Percentiles rank a stretch among this genome's conserved stretches.
Evolutionary conservation across 2,797 vertebrate species (phyloP).

Genomic region (Delichon dasypus): DNA sequence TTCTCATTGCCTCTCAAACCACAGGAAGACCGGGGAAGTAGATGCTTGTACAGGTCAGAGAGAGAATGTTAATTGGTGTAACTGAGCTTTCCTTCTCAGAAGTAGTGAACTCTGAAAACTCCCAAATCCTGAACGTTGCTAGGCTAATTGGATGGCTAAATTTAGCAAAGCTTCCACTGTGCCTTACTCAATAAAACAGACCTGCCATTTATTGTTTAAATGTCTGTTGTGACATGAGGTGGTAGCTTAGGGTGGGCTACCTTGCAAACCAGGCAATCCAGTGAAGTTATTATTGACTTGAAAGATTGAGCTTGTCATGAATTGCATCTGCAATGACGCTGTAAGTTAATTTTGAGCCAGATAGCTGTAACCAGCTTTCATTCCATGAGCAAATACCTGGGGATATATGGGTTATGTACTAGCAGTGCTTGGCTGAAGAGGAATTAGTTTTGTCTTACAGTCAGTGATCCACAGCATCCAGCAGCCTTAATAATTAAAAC

Average conservation of each 20-base stretch:
- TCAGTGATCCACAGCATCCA: slow-evolving; percentile 32
- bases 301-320: slow-evolving; percentile 29
- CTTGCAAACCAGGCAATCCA: background rate
- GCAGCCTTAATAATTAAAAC: slow-evolving; percentile 61
- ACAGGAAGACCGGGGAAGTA: background rate
- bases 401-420: slow-evolving; percentile 6
- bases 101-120: slow-evolving; percentile 28
- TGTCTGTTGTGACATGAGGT: background rate
- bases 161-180: slow-evolving; percentile 8
- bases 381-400: slow-evolving; percentile 29
- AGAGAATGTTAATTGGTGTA: slow-evolving; percentile 11
- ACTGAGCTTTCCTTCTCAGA: background rate
- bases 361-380: slow-evolving; percentile 13
- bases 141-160: slow-evolving; percentile 55
- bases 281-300: slow-evolving; percentile 21
- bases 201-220: slow-evolving; percentile 39
- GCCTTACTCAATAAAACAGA: slow-evolving; percentile 2
- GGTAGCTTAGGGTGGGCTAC: background rate
- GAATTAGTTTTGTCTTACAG: slow-evolving; percentile 54
- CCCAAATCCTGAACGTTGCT: background rate
- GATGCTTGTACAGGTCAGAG: background rate
- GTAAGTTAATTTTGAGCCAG: slow-evolving; percentile 52
- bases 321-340: background rate
- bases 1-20: background rate
- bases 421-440: slow-evolving; percentile 38